Evolutionary conservation across 2,888 invertebrate species (phyloP), one percentile per base, ranked within the genome.

Genomic region (Clusia tigrina): DNA sequence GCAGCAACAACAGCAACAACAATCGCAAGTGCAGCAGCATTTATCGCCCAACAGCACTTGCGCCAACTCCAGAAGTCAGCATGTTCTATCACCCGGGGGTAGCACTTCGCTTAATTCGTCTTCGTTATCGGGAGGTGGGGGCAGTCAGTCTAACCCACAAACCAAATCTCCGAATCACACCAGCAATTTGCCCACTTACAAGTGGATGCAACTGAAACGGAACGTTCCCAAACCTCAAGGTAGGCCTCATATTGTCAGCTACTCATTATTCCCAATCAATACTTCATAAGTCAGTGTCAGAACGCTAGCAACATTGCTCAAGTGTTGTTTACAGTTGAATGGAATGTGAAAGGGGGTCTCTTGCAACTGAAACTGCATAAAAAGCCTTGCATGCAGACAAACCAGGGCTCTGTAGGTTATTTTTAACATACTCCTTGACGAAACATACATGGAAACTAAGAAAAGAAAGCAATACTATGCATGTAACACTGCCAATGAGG

Each of bases 131-230:
- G 71, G 65, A 0, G 55, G 67, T 3, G 52, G 69, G 22, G n/a
- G n/a, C n/a, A 76, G 73, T 62, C 68, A 70, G 62, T 42, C 73
- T 2, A 70, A 62, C 66, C 60, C 74, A 46, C 81, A 78, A 69
- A 72, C 78, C 54, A 81, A 83, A 71, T 83, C 82, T 25, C 83
- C 83, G 55, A 81, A 77, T 70, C 81, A 81, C 25, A 68, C 76
- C 22, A 69, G 70, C 63, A 82, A 75, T 70, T 73, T 95, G 66
- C 95, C 95, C 23, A 96, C 96, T 0, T 98, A 97, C 85, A 96
- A 98, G 84, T 98, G 98, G 98, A 98, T 98, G 98, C 96, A 97
- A 86, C 94, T 98, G 77, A 98, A 98, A 85, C 88, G 98, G 83
- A 96, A 96, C 85, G 93, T 95, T 71, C 95, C 96, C 56, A 97